Conservation (phyloP, 2,113 vertebrate species). For the Scalopus aquaticus region DNA sequence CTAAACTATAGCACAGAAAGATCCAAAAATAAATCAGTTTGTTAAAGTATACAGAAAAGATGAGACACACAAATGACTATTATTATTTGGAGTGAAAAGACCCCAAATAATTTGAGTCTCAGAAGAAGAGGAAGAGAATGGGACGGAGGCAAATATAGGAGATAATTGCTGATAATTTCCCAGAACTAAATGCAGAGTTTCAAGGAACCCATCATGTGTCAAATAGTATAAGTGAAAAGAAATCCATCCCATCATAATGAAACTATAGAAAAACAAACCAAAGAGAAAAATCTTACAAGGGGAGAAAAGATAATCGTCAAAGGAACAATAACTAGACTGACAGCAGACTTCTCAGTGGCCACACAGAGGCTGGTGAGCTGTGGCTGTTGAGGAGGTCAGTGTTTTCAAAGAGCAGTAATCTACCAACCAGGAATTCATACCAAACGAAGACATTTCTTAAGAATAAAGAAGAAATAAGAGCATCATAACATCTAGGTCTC, state of each 20-base stretch:
- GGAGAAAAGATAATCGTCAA: neutral
- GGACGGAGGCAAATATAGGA: neutral
- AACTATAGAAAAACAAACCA: neutral
- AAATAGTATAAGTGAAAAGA: neutral
- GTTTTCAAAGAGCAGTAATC: neutral
- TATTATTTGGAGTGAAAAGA: neutral
- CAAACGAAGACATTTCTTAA: neutral
- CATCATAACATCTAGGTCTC: neutral
- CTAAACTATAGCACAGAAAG: neutral
- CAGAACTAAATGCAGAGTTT: neutral
- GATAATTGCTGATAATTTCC: neutral
- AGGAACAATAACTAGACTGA: neutral
- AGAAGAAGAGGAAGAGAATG: neutral
- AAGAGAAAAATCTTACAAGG: neutral
- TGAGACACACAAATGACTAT: neutral
- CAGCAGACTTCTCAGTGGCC: neutral
- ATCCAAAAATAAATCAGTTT: neutral
- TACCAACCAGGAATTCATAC: neutral
- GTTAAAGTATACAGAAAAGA: neutral
- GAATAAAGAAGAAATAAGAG: neutral
- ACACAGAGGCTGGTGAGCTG: neutral
- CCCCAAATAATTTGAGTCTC: neutral
- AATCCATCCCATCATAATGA: neutral
- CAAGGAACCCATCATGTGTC: neutral
- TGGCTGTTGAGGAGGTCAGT: neutral